phyloP scores from a whole-genome alignment of 2,113 vertebrate genomes.

The Climacteris rufus region DNA sequence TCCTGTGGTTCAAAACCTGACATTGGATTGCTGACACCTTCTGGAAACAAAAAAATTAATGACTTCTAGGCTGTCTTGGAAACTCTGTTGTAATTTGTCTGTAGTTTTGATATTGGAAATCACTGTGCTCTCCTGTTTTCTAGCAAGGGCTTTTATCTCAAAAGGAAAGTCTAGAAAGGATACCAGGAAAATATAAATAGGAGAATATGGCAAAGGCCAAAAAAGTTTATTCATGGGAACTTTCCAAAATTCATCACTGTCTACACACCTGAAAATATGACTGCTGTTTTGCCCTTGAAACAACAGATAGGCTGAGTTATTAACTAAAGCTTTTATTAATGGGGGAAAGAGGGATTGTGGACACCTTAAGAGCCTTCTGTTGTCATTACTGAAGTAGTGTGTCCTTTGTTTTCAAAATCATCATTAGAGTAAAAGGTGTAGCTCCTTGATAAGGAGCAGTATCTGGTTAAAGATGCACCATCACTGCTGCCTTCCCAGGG shows the following conservation, averaged over 20 bases:
- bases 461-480: constrained; percentile 3
- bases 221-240: not conserved
- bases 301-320: not conserved
- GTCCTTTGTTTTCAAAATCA: constrained; percentile 12
- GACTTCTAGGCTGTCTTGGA: not conserved
- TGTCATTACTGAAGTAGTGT: not conserved
- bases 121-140: not conserved
- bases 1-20: not conserved
- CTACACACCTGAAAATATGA: not conserved
- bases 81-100: not conserved
- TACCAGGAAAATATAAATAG: not conserved
- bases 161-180: not conserved
- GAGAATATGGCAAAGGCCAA: not conserved
- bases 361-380: not conserved
- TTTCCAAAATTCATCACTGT: not conserved
- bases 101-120: not conserved
- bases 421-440: constrained; percentile 41
- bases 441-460: constrained; percentile 31
- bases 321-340: constrained; percentile 24
- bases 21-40: not conserved
- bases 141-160: not conserved
- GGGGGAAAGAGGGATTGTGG: not conserved
- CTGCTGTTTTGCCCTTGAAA: constrained; percentile 11
- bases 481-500: not conserved
- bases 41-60: not conserved